phyloP scores from a whole-genome alignment of 2,888 invertebrate genomes.

The Galerucella nymphaeae region DNA sequence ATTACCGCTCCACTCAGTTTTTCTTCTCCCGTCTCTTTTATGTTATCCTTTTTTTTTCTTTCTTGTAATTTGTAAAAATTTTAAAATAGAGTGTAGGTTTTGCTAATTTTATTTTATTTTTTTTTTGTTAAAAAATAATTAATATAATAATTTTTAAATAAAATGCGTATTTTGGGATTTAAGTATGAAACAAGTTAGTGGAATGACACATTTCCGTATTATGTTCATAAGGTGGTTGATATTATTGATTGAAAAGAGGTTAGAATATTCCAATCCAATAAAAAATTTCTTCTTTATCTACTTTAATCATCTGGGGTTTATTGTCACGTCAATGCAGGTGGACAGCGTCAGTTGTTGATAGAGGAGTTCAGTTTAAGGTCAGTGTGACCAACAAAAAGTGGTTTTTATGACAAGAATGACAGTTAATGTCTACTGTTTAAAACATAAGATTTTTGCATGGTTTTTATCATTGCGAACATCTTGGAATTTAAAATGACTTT shows the following conservation, averaged over 20 bases:
- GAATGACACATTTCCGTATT: neutral
- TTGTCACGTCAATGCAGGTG: too few relatives aligned
- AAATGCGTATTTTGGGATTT: neutral
- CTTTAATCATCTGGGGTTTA: too few relatives aligned
- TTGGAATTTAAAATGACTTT: too few relatives aligned
- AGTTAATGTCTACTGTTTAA: too few relatives aligned
- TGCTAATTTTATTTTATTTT: neutral
- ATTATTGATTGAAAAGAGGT: neutral
- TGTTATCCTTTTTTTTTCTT: neutral
- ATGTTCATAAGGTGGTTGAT: neutral
- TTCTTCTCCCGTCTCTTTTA: neutral
- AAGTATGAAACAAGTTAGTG: neutral
- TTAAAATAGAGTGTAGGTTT: slow-evolving; percentile 7
- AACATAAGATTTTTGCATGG: too few relatives aligned
- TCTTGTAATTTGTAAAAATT: slow-evolving; percentile 19
- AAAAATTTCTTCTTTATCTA: too few relatives aligned
- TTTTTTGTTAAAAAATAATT: slow-evolving; percentile 9
- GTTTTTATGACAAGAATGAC: too few relatives aligned
- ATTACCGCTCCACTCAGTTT: neutral
- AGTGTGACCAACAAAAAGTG: too few relatives aligned
- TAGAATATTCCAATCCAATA: neutral
- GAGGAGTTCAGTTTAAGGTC: too few relatives aligned
- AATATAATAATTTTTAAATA: neutral
- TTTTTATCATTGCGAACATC: too few relatives aligned
- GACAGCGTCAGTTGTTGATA: too few relatives aligned